These are phyloP conservation scores for Phalacrocorax carbo DNA, from an alignment of 2,113 vertebrate species.

Conservation along the genomic window DNA sequence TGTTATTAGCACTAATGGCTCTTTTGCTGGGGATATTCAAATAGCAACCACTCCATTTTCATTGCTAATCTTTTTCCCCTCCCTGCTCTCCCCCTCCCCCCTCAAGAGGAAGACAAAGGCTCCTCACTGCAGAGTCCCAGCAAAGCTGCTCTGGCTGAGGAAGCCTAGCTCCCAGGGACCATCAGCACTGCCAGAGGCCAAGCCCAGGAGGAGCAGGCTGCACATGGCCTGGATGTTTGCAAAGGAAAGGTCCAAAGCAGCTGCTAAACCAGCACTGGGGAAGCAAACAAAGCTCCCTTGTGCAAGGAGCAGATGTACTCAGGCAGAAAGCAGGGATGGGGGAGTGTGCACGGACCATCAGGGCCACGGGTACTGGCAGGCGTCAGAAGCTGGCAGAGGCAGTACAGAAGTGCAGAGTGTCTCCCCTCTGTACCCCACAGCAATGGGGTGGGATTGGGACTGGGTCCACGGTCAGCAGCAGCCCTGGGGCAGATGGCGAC, in stretches of 20 bases:
- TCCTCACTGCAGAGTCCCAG: background rate
- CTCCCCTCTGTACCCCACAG: background rate
- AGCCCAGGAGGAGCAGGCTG: background rate
- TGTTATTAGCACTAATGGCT: constrained; percentile 51
- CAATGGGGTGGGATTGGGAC: no score
- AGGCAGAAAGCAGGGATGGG: background rate
- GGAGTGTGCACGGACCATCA: accelerated
- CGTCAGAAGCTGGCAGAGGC: background rate
- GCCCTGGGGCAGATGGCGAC: background rate
- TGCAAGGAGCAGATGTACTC: background rate
- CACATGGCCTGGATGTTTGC: background rate
- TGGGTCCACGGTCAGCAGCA: background rate
- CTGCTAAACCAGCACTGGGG: background rate
- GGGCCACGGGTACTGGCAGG: accelerated
- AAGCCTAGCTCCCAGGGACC: background rate
- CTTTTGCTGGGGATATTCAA: background rate
- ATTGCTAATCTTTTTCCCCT: background rate
- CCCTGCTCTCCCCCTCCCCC: no score
- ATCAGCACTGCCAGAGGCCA: background rate
- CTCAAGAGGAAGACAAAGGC: background rate
- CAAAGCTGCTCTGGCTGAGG: background rate
- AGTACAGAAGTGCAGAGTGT: background rate
- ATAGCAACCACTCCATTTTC: constrained; percentile 1
- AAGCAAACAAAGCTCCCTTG: background rate
- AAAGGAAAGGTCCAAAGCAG: background rate